phyloP scores from a whole-genome alignment of 2,888 invertebrate species.

The Lycophotia porphyrea region DNA sequence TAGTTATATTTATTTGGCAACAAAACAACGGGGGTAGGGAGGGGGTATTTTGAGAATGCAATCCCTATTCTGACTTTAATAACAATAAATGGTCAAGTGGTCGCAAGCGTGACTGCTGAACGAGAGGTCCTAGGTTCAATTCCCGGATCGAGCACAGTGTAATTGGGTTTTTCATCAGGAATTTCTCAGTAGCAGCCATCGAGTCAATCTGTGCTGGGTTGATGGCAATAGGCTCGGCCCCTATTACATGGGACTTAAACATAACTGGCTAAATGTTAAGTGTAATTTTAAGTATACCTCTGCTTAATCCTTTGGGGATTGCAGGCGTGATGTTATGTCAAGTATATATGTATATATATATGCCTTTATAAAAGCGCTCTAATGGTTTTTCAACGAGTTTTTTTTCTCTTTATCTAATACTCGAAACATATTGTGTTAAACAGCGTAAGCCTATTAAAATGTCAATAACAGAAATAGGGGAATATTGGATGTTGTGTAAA shows the following conservation, averaged over 20 bases:
- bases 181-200: no score
- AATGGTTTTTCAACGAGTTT: background rate
- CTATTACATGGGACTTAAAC: background rate
- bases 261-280: background rate
- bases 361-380: background rate
- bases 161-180: background rate
- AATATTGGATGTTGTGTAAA: no score
- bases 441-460: background rate
- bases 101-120: no score
- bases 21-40: background rate
- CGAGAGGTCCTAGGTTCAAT: background rate
- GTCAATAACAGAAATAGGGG: background rate
- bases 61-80: background rate
- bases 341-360: background rate
- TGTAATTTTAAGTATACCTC: background rate
- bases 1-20: background rate
- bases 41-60: no score
- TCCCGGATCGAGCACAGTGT: background rate
- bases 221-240: no score
- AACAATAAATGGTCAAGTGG: background rate
- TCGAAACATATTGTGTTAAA: background rate
- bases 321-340: background rate
- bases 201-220: no score
- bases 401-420: background rate
- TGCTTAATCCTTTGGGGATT: background rate